Percentiles rank a stretch among this genome's conserved stretches.
Conservation (phyloP, 2,888 invertebrate genomes). For the Callyntrura sp. region DNA sequence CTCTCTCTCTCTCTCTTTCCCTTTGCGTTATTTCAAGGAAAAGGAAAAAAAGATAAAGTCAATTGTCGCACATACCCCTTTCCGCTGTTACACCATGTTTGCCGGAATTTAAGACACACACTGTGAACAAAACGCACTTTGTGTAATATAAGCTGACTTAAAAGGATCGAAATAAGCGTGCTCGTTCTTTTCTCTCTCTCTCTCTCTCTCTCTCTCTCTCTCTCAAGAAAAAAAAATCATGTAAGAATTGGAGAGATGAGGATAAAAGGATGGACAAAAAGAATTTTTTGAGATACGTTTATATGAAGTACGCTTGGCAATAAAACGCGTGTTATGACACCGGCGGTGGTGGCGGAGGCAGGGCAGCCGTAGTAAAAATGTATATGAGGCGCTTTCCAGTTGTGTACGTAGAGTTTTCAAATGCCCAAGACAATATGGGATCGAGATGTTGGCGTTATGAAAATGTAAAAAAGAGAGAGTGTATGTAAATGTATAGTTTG, state of each 20-base stretch:
- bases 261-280: slow-evolving; percentile 4
- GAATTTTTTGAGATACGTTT: neutral
- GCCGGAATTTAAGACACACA: too few relatives aligned
- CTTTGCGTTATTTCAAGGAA: too few relatives aligned
- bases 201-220: too few relatives aligned
- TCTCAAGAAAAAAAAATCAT: neutral
- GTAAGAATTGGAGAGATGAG: neutral
- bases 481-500: neutral
- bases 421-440: neutral
- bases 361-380: neutral
- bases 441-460: neutral
- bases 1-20: too few relatives aligned
- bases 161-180: too few relatives aligned
- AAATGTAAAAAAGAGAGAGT: neutral
- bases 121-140: too few relatives aligned
- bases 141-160: too few relatives aligned
- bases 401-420: slow-evolving; percentile 5
- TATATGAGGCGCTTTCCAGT: neutral
- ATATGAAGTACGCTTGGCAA: slow-evolving; percentile 12
- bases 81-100: too few relatives aligned
- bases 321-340: slow-evolving; percentile 44
- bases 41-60: too few relatives aligned
- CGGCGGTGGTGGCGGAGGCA: slow-evolving; percentile 3
- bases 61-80: too few relatives aligned
- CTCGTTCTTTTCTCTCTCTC: too few relatives aligned